These are phyloP conservation scores for Cepaea hortensis DNA, from an alignment of 2,888 invertebrate genomes.

Conservation along the genomic window DNA sequence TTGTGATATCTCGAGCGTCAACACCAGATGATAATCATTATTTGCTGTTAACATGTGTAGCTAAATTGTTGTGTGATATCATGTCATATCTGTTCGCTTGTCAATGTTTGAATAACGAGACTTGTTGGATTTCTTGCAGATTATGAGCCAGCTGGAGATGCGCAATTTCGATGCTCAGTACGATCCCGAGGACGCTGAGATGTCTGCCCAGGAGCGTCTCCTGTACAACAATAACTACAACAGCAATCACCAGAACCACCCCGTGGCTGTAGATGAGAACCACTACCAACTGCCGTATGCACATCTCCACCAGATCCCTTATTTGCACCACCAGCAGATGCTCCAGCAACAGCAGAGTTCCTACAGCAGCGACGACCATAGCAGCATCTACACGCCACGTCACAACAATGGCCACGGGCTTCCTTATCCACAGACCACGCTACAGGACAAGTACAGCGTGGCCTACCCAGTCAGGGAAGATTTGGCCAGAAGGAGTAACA, in stretches of 20 bases:
- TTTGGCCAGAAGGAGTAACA: conserved; percentile 33
- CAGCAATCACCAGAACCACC: conserved; percentile 33
- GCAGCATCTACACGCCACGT: conserved; percentile 40
- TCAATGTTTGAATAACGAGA: background rate
- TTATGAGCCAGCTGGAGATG: conserved; percentile 53
- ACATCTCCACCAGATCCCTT: conserved; percentile 44
- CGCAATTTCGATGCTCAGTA: conserved; percentile 45
- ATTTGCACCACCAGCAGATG: conserved; percentile 43
- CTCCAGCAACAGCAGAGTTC: conserved; percentile 44
- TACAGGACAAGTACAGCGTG: conserved; percentile 45
- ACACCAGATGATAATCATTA: too few species aligned
- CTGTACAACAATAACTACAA: conserved; percentile 48
- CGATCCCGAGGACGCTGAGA: conserved; percentile 49
- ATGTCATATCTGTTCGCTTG: too few species aligned
- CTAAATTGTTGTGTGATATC: too few species aligned
- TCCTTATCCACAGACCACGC: conserved; percentile 13
- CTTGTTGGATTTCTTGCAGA: conserved; percentile 35
- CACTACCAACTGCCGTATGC: conserved; percentile 49
- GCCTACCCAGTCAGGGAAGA: conserved; percentile 44
- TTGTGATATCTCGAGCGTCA: too few species aligned
- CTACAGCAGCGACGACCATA: conserved; percentile 34
- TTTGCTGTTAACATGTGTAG: too few species aligned
- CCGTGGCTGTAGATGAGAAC: conserved; percentile 33
- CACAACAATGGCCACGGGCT: conserved; percentile 31
- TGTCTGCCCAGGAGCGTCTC: conserved; percentile 51